Evolutionary conservation across 2,797 vertebrate species (phyloP).

Genomic region (Morus bassanus): DNA sequence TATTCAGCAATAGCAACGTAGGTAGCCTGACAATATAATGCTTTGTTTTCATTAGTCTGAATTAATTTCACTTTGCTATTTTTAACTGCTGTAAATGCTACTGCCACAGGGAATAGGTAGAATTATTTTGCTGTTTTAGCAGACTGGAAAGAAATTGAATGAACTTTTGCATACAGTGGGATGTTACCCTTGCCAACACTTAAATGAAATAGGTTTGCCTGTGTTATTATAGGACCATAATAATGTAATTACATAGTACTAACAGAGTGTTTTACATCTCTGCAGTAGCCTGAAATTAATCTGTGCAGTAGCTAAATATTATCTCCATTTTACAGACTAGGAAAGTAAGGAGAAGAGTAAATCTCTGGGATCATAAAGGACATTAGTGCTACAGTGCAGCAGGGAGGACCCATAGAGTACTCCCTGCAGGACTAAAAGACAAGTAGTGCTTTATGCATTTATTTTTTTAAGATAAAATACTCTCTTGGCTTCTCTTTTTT

Average conservation of each 20-base stretch:
- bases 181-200: slow-evolving; percentile 44
- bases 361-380: background rate
- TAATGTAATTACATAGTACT: slow-evolving; percentile 35
- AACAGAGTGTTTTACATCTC: slow-evolving; percentile 27
- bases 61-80: slow-evolving; percentile 23
- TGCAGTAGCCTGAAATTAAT: slow-evolving; percentile 31
- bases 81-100: slow-evolving; percentile 39
- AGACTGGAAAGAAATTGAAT: slow-evolving; percentile 34
- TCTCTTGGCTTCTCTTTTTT: background rate
- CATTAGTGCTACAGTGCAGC: background rate
- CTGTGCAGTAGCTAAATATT: background rate
- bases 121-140: slow-evolving; percentile 37
- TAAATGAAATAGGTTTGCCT: slow-evolving; percentile 35
- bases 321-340: background rate
- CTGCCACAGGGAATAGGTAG: slow-evolving; percentile 48
- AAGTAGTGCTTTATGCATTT: background rate
- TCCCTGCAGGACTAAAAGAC: background rate
- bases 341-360: background rate
- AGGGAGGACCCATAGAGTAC: background rate
- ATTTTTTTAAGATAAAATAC: background rate
- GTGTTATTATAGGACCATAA: slow-evolving; percentile 56
- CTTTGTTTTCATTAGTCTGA: slow-evolving; percentile 29
- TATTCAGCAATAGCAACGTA: background rate
- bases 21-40: background rate
- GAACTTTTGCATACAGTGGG: slow-evolving; percentile 31